Evolutionary conservation across 2,888 invertebrate genomes (phyloP).

Genomic region (Antitype chi): DNA sequence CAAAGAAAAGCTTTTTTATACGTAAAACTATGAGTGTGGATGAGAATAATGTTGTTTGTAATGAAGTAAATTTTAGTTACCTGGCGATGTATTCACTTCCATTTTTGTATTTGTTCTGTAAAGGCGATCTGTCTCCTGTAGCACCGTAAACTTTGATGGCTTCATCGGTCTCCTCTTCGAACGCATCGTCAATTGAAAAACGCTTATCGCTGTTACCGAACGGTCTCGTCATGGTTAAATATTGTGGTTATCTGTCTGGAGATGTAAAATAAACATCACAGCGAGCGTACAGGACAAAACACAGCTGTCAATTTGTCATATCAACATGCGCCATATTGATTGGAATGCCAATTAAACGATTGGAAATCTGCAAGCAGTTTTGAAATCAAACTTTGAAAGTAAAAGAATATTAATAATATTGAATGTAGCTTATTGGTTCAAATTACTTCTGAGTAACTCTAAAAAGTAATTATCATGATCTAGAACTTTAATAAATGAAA

Average conservation of each 20-base stretch:
- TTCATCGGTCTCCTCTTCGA: conserved; percentile 96
- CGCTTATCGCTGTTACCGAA: conserved; percentile 91
- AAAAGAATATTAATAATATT: not conserved
- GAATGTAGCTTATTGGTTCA: not conserved
- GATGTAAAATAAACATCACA: conserved; percentile 85
- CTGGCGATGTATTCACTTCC: conserved; percentile 85
- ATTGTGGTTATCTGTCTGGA: conserved; percentile 74
- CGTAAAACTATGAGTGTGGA: conserved; percentile 15
- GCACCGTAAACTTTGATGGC: conserved; percentile 95
- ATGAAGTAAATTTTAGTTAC: conserved; percentile 68
- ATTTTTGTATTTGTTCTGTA: conserved; percentile 89
- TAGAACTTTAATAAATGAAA: too few relatives aligned
- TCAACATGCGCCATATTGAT: conserved; percentile 88
- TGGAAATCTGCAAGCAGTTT: conserved; percentile 45
- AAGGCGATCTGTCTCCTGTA: conserved; percentile 93
- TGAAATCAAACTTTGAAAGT: conserved; percentile 14
- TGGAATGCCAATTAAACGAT: conserved; percentile 56
- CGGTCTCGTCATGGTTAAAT: conserved; percentile 87
- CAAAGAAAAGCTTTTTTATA: conserved; percentile 66
- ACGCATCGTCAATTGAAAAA: conserved; percentile 96
- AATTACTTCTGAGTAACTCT: not conserved
- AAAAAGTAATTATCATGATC: not conserved
- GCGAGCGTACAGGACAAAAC: conserved; percentile 79
- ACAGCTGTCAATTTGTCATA: conserved; percentile 89
- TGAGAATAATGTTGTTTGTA: not conserved